Evolutionary conservation across 2,888 invertebrate genomes (phyloP).

Genomic region (Tipula confusa): DNA sequence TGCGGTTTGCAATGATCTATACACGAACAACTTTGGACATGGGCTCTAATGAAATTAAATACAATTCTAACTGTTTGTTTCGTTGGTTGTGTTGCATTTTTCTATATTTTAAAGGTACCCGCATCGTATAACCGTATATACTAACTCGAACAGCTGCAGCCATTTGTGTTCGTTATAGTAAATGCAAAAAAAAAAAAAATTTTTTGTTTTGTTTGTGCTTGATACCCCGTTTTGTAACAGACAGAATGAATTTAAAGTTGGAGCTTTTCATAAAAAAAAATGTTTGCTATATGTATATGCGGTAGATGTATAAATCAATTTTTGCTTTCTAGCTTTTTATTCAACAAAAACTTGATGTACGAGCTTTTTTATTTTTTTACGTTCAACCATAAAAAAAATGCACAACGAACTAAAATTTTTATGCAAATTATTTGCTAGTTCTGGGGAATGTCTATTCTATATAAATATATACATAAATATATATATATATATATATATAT

Average conservation of each 20-base stretch:
- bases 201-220: not conserved
- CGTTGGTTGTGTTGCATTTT: no score
- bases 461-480: no score
- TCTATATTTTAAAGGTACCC: no score
- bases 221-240: not conserved
- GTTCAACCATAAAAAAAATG: not conserved
- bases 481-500: no score
- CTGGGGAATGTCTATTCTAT: not conserved
- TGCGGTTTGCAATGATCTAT: not conserved
- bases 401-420: not conserved
- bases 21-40: not conserved
- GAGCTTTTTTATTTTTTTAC: conserved; percentile 1
- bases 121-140: no score
- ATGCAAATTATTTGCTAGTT: conserved; percentile 9
- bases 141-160: not conserved
- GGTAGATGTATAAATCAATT: not conserved
- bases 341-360: not conserved
- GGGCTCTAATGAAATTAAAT: not conserved
- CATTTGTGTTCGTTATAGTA: not conserved
- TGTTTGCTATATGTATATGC: not conserved
- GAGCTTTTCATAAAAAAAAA: not conserved
- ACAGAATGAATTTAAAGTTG: not conserved
- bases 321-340: conserved; percentile 12
- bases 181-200: not conserved
- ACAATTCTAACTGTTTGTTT: not conserved